These are phyloP conservation scores for Aplysia californica DNA, from an alignment of 1,140 invertebrate species.

Conservation along the genomic window DNA sequence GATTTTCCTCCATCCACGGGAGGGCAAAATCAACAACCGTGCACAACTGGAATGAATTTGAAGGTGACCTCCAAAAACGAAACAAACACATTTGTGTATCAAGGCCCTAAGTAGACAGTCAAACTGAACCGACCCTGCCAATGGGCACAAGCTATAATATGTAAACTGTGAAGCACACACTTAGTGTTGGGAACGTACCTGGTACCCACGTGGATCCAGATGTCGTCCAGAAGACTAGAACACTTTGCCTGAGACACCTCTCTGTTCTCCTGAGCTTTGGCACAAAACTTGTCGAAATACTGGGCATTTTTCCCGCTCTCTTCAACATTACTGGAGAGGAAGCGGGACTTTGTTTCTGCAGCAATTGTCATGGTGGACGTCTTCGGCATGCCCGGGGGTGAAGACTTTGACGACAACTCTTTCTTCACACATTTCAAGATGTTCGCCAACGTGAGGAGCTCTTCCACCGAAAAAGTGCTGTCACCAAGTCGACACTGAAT, in stretches of 20 bases:
- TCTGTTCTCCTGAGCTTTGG: not conserved
- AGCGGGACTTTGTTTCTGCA: not conserved
- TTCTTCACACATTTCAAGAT: not conserved
- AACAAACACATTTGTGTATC: not conserved
- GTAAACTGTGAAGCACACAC: not conserved
- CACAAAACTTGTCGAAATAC: conserved; percentile 21
- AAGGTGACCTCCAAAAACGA: too few species aligned
- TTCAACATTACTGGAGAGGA: not conserved
- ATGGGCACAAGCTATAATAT: not conserved
- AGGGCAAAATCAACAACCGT: too few species aligned
- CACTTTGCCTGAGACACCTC: conserved; percentile 53
- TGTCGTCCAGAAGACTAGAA: conserved; percentile 72
- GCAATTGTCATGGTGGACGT: not conserved
- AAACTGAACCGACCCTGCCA: not conserved
- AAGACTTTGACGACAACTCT: not conserved
- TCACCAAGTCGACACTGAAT: conserved; percentile 63
- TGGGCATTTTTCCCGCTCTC: not conserved
- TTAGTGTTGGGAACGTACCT: conserved; percentile 63
- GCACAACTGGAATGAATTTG: too few species aligned
- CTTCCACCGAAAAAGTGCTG: conserved; percentile 73
- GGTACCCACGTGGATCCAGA: conserved; percentile 78
- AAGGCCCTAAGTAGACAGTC: not conserved
- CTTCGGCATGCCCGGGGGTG: not conserved
- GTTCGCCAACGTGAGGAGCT: conserved; percentile 62
- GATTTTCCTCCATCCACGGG: too few species aligned